phyloP scores from a whole-genome alignment of 92 coral and sea anemone species.

The Chrysogorgia sp. region DNA sequence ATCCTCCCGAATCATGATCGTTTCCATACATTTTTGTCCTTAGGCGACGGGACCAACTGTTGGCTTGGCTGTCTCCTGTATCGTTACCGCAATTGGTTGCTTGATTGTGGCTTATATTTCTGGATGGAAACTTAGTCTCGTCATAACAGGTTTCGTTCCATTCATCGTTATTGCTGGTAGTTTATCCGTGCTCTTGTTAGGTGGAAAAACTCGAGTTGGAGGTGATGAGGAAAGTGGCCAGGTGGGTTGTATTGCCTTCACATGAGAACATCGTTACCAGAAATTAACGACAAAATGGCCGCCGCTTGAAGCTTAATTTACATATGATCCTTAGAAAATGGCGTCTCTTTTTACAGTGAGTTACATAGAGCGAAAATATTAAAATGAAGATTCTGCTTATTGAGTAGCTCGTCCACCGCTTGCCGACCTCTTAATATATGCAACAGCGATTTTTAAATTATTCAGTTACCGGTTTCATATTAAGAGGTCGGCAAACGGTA shows the following conservation, averaged over 20 bases:
- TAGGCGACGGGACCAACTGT: constrained; percentile 92
- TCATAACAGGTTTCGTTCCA: constrained; percentile 85
- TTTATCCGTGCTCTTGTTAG: constrained; percentile 74
- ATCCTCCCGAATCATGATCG: no score
- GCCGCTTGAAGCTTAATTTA: no score
- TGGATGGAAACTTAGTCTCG: constrained; percentile 87
- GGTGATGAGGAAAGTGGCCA: constrained; percentile 68
- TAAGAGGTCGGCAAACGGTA: no score
- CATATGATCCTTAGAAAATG: no score
- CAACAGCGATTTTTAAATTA: no score
- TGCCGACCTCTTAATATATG: no score
- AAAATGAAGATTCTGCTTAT: no score
- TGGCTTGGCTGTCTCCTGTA: constrained; percentile 68
- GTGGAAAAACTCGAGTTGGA: constrained; percentile 58
- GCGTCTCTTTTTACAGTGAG: no score
- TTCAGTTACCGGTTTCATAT: no score
- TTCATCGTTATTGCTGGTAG: constrained; percentile 78
- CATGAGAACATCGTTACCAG: neutral
- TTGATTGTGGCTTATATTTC: constrained; percentile 68
- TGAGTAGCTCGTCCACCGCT: no score
- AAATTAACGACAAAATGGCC: no score
- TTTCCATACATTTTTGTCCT: neutral
- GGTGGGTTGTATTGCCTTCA: constrained; percentile 69
- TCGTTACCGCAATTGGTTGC: constrained; percentile 73
- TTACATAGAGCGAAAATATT: no score